Evolutionary conservation across 2,888 invertebrate species (phyloP), one percentile per base, ranked within the genome.

Genomic region (Drosophila nr. medialis): DNA sequence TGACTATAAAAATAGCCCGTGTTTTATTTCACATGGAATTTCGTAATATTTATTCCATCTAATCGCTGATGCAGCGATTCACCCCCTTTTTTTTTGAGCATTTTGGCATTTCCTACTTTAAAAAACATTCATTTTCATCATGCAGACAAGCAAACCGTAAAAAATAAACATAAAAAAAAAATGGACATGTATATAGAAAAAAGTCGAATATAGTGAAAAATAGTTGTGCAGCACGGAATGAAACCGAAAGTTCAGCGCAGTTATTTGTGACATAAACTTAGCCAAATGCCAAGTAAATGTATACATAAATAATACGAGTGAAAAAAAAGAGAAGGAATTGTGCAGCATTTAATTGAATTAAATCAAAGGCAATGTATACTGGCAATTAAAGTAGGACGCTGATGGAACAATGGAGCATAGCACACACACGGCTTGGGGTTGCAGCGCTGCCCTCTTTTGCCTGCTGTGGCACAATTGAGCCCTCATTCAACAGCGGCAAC

Each of bases 81-180:
- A 56, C 64, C 80, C 80, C 77, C 50, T 51, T 54, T 65, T 63
- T 58, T 58, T 30, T 63, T 60, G 56, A 49, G 15, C 54, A 79
- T 72, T 90, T 88, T 83, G 76, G 74, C 87, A 90, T 90, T 91
- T 91, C 91, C 91, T 91, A 91, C 91, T 91, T 90, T 91, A 91
- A 91, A 91, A 90, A 76, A 86, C 91, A 91, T 91, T 91, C 72
- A 90, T 91, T 80, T 88, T 90, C 91, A 91, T 91, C 84, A 91
- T 65, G 59, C 70, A 72, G 83, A 80, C 80, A 79, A 75, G 61
- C 50, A 62, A 62, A 65, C 21, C n/a, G 21, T 48, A 64, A 62
- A 60, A 55, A 50, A 27, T 50, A 64, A 50, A 51, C 45, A 15
- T 27, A 40, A 24, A 24, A 24, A 21, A 24, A 15, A 24, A 8